Percentiles rank a stretch among this genome's conserved stretches.
Conservation (phyloP, 2,113 vertebrate species). For the Leucopsar rothschildi region DNA sequence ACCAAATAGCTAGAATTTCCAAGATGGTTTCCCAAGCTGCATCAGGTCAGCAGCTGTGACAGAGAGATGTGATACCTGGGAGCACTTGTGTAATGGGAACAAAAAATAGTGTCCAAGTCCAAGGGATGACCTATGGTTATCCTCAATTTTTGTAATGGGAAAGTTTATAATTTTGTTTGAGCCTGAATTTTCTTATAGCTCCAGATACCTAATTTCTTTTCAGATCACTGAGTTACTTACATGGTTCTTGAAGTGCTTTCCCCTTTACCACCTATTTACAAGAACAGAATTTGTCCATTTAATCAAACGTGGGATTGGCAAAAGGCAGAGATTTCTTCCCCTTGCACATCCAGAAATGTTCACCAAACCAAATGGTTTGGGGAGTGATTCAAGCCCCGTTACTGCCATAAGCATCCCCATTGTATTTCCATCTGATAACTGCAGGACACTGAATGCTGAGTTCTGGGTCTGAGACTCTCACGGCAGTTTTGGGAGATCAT, state of each 20-base stretch:
- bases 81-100: background rate
- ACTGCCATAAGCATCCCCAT: background rate
- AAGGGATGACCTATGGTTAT: background rate
- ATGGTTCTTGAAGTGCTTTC: background rate
- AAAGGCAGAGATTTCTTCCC: background rate
- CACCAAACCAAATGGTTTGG: background rate
- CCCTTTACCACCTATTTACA: background rate
- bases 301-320: background rate
- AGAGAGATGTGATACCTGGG: fast-evolving
- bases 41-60: background rate
- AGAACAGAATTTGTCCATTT: background rate
- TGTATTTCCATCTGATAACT: background rate
- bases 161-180: background rate
- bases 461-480: background rate
- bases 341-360: background rate
- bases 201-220: background rate
- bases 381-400: background rate
- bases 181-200: background rate
- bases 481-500: background rate
- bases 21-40: background rate
- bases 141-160: background rate
- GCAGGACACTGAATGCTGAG: background rate
- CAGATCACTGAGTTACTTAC: background rate
- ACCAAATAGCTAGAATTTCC: background rate
- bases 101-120: background rate